A percentile compares a stretch with the other conserved stretches of the same genome.
Evolutionary conservation across 1,140 invertebrate species (phyloP).

Genomic region (Aphis gossypii): DNA sequence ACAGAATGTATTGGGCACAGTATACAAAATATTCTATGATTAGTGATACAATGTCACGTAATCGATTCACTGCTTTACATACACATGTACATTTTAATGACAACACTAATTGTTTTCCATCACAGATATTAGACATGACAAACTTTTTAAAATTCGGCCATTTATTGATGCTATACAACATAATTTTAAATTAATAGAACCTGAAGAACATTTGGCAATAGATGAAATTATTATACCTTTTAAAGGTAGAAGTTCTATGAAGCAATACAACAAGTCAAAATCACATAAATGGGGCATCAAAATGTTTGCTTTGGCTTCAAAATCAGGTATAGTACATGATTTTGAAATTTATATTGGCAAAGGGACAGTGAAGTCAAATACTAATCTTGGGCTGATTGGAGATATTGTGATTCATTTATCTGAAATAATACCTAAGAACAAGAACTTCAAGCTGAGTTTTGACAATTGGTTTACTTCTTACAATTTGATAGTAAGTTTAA

Average conservation of each 20-base stretch:
- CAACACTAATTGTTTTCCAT: no score
- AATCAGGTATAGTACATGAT: conserved; percentile 1
- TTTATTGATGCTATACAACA: no score
- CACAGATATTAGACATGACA: no score
- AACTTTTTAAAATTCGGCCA: no score
- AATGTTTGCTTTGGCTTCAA: no score
- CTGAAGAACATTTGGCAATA: no score
- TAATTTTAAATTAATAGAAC: no score
- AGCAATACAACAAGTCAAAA: no score
- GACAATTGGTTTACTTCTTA: conserved; percentile 13
- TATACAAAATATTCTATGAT: neutral
- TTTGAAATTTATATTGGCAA: conserved; percentile 23
- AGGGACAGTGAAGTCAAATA: neutral
- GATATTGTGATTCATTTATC: conserved; percentile 20
- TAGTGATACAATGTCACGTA: neutral
- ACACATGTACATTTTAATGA: conserved; percentile 17
- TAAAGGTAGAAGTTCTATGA: no score
- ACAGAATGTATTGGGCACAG: conserved; percentile 19
- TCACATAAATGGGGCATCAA: no score
- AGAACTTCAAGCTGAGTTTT: neutral
- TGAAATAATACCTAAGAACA: neutral
- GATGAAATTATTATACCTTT: no score
- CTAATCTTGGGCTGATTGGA: neutral
- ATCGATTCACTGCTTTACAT: neutral
- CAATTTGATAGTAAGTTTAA: neutral